Evolutionary conservation across 23 tunicate species (phyloP), one percentile per base, ranked within the genome.

Genomic region (Oikopleura albicans): DNA sequence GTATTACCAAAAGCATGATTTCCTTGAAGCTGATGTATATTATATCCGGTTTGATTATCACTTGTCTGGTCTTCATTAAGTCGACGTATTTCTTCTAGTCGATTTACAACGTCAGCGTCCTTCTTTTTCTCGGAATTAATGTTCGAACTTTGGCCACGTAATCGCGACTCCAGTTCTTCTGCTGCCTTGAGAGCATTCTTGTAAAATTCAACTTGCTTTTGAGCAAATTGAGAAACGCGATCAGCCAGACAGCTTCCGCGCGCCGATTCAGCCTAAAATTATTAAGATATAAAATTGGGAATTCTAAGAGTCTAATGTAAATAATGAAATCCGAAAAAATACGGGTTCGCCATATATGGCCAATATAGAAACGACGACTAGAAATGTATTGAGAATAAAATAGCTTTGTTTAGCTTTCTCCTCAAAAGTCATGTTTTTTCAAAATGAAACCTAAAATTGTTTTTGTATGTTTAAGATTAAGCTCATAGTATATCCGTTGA

Each of bases 211-310:
- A 49, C 63, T 49, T 49, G 63, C 22, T 49, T 49, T 49, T 49
- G 63, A 8, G 63, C 63, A 49, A 49, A 49, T 49, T 49, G 16
- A 49, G 12, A 8, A 49, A 49, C 63, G 22, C 63, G 63, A 22
- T 12, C 22, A 22, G 63, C 63, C 12, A 49, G 22, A 49, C 16
- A 49, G 63, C 63, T 49, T 49, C 63, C 63, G 12, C 63, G 12
- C 12, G 63, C 63, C 63, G 63, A 49, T 49, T 49, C 63, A 49
- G 63, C 63, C 63, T 49, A 49, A 49, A 49, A 49, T n/a, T n/a
- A n/a, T n/a, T n/a, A n/a, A n/a, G n/a, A n/a, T n/a, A n/a, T n/a
- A n/a, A n/a, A n/a, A n/a, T n/a, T n/a, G n/a, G n/a, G n/a, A n/a
- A n/a, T n/a, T n/a, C n/a, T n/a, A n/a, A n/a, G n/a, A n/a, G n/a